Percentiles rank a stretch among this genome's conserved stretches.
These are phyloP conservation scores for Andrena trimmerana DNA, from an alignment of 2,888 invertebrate genomes.

Conservation along the genomic window DNA sequence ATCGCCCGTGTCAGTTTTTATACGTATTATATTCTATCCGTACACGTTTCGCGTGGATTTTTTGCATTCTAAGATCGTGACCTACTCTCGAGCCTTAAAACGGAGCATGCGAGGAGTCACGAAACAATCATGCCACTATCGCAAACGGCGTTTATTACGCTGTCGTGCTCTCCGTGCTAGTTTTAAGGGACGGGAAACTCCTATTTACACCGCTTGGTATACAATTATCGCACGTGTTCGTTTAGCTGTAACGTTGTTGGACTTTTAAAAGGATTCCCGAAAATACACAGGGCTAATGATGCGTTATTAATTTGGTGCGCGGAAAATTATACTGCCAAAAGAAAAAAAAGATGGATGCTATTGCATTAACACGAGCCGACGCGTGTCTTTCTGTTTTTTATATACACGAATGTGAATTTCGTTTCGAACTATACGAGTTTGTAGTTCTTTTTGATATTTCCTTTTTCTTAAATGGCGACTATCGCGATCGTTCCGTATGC, in stretches of 20 bases:
- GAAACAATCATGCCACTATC: conserved; percentile 3
- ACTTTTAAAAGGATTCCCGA: conserved; percentile 58
- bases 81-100: not conserved
- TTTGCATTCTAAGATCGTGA: conserved; percentile 10
- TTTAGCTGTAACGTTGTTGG: conserved; percentile 63
- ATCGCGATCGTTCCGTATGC: conserved; percentile 70
- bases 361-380: conserved; percentile 80
- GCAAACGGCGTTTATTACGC: conserved; percentile 35
- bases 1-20: conserved; percentile 15
- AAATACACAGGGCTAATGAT: conserved; percentile 33
- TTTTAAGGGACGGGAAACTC: conserved; percentile 47
- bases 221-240: conserved; percentile 59
- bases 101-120: not conserved
- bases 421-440: conserved; percentile 53
- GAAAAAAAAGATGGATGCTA: conserved; percentile 73
- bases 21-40: conserved; percentile 22
- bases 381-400: conserved; percentile 52
- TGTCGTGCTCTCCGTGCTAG: conserved; percentile 56
- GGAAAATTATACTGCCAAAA: conserved; percentile 82
- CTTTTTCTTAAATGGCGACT: conserved; percentile 71
- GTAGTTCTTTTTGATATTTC: conserved; percentile 74
- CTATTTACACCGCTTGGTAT: conserved; percentile 72
- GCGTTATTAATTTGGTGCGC: conserved; percentile 59
- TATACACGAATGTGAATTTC: conserved; percentile 56
- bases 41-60: conserved; percentile 16